A percentile compares a stretch with the other conserved stretches of the same genome.
These are phyloP conservation scores for Merops nubicus DNA, from an alignment of 2,113 vertebrate genomes.

Conservation along the genomic window DNA sequence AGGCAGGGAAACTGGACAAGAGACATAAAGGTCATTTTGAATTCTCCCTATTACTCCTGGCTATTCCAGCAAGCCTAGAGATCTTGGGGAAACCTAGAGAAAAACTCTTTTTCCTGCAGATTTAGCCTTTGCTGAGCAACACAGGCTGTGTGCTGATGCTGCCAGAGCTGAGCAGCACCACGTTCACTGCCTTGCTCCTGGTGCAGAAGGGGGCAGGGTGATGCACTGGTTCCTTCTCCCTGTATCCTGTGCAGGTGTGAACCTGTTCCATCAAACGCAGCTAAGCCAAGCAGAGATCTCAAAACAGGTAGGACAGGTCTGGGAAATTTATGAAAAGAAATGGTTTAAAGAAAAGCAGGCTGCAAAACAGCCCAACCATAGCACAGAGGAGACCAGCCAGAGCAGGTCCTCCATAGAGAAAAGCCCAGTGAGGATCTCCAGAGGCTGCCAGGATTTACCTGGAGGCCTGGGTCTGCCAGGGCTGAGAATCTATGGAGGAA, in stretches of 20 bases:
- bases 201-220: background rate
- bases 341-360: background rate
- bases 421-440: background rate
- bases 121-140: background rate
- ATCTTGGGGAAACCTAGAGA: background rate
- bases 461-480: background rate
- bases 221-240: background rate
- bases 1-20: background rate
- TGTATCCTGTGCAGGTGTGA: background rate
- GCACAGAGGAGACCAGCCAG: background rate
- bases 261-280: background rate
- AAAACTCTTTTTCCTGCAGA: background rate
- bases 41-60: background rate
- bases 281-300: background rate
- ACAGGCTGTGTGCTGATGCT: background rate
- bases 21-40: background rate
- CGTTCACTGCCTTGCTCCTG: background rate
- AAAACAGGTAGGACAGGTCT: background rate
- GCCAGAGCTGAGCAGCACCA: background rate
- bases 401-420: background rate
- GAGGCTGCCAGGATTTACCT: constrained; percentile 5
- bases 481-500: background rate
- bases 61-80: background rate
- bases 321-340: background rate
- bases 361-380: background rate